Base-by-base conservation (phyloP, 2,113 vertebrate genomes). In the Takifugu flavidus region DNA sequence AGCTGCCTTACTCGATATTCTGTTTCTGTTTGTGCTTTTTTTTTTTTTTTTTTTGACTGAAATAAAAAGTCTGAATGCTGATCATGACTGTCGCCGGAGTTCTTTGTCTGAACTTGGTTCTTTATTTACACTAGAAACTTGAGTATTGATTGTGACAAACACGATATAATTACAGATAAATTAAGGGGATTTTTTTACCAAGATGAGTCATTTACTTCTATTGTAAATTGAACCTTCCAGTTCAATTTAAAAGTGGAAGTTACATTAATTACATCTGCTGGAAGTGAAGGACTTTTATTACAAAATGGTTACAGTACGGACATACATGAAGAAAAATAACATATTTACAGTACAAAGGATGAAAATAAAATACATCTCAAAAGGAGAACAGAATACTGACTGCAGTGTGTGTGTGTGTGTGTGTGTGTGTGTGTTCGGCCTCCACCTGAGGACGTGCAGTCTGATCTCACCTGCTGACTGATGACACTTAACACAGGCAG, bases 291-390 rank as follows among this genome's bases (percentile, higher is more conserved):
- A 47, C 45, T 47, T 14, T 15, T 47, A 82, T 81, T 84, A 86
- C 65, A 89, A 89, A 88, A 78, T 49, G 65, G 74, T 63, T 80
- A 88, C 79, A 83, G 67, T 84, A 84, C 74, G 55, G 67, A 66
- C 84, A 84, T 70, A 59, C 78, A 86, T 69, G 73, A 49, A 49
- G 7, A 67, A 59, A 75, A 65, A 59, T 80, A 80, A 89, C 88
- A 82, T 94, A 93, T 95, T 90, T 93, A 96, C 71, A 94, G 90
- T 93, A 96, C 71, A 94, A 75, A 88, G 88, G 84, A 90, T 92
- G 89, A 94, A 94, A 96, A 95, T 94, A 96, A 93, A 98, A 93
- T 95, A 96, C 95, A 98, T 94, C 95, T 94, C 87, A 78, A 77
- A 90, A 89, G 88, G 78, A 86, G 46, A 44, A 70, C 53, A 67